Percentiles rank a stretch among this genome's conserved stretches.
phyloP scores from a whole-genome alignment of 2,797 vertebrate genomes.

The Aeoliscus strigatus region DNA sequence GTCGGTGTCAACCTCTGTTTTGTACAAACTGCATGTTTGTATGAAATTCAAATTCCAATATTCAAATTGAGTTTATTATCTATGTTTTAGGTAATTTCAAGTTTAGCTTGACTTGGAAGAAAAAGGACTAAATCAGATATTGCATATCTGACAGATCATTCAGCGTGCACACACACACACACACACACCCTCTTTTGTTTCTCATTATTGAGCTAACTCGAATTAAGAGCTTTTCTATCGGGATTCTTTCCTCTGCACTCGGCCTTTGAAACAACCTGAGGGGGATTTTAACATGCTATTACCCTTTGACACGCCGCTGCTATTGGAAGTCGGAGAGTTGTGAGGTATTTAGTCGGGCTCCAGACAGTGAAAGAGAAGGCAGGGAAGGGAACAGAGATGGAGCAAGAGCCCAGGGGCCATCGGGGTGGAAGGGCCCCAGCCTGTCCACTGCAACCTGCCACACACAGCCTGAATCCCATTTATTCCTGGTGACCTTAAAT shows the following conservation, averaged over 20 bases:
- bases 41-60: too few relatives aligned
- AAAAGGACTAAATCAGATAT: too few relatives aligned
- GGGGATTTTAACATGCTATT: slow-evolving; percentile 76
- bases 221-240: slow-evolving; percentile 68
- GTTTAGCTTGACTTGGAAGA: too few relatives aligned
- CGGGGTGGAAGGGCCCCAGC: slow-evolving; percentile 66
- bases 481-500: slow-evolving; percentile 83
- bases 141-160: too few relatives aligned
- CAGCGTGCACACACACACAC: slow-evolving; percentile 41
- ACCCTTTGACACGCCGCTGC: slow-evolving; percentile 67
- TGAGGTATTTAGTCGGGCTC: slow-evolving; percentile 65
- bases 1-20: too few relatives aligned
- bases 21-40: too few relatives aligned
- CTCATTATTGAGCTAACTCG: slow-evolving; percentile 63
- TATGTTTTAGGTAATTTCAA: too few relatives aligned
- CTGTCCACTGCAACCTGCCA: slow-evolving; percentile 73
- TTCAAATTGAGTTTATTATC: too few relatives aligned
- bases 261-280: slow-evolving; percentile 69
- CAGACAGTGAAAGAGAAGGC: slow-evolving; percentile 66
- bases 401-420: slow-evolving; percentile 66
- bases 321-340: slow-evolving; percentile 61
- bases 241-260: slow-evolving; percentile 47
- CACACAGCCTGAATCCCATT: slow-evolving; percentile 77
- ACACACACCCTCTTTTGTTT: slow-evolving; percentile 49
- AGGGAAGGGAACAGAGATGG: slow-evolving; percentile 68